Percentiles rank a stretch among this genome's conserved stretches.
Evolutionary conservation across 2,113 vertebrate genomes (phyloP).

Genomic region (Smithornis capensis): DNA sequence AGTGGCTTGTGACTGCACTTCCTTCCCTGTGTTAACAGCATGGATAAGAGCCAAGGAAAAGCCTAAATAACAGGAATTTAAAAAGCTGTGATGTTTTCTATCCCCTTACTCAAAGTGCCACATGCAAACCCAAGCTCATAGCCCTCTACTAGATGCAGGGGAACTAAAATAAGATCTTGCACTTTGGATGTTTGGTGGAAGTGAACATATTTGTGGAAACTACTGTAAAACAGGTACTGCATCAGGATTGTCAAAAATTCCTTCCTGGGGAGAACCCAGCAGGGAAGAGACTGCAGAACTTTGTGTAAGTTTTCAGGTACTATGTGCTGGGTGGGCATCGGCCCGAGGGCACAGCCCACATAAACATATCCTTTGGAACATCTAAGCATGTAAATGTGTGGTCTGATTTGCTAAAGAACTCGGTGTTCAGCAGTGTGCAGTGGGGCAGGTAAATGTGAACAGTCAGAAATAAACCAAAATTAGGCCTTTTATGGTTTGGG

Average conservation of each 20-base stretch:
- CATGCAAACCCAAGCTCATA: neutral
- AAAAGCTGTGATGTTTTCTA: neutral
- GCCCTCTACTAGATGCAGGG: neutral
- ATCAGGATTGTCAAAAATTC: accelerated
- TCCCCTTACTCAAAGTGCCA: neutral
- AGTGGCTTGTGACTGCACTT: neutral
- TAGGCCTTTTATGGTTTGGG: neutral
- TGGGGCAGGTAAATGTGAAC: accelerated
- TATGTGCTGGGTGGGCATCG: neutral
- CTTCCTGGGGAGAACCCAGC: neutral
- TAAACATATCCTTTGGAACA: neutral
- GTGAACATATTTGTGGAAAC: neutral
- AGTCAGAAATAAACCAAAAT: neutral
- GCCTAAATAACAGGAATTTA: neutral
- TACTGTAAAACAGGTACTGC: neutral
- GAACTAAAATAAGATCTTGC: neutral
- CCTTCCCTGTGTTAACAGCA: neutral
- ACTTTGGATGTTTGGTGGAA: neutral
- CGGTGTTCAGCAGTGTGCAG: neutral
- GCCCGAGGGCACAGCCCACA: neutral
- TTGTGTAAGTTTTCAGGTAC: neutral
- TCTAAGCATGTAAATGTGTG: neutral
- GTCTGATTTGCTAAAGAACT: neutral
- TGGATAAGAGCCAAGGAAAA: neutral
- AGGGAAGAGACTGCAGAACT: neutral